phyloP scores from a whole-genome alignment of 2,888 invertebrate species.

The Habroteleia sp. region DNA sequence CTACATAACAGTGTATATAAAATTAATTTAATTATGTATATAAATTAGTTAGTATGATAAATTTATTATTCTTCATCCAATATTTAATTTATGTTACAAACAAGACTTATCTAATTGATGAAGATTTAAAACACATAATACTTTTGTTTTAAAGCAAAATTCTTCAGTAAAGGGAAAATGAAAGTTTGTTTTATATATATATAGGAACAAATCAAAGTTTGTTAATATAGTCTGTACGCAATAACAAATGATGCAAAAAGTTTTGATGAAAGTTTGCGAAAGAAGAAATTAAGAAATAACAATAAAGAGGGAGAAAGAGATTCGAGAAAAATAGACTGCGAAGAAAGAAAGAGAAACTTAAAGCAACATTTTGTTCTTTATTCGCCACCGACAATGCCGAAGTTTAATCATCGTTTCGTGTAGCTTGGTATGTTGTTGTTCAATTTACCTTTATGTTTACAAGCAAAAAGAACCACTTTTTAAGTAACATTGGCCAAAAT shows the following conservation, averaged over 20 bases:
- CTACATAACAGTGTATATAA: too few relatives aligned
- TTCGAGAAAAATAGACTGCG: neutral
- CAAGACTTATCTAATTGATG: too few relatives aligned
- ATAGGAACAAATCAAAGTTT: slow-evolving; percentile 34
- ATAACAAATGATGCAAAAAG: slow-evolving; percentile 33
- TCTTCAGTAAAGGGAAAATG: too few relatives aligned
- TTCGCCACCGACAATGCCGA: slow-evolving; percentile 14
- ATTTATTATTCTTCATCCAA: too few relatives aligned
- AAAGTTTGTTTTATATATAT: too few relatives aligned
- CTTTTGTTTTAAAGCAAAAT: too few relatives aligned
- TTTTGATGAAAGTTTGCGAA: slow-evolving; percentile 11
- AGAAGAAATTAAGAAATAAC: slow-evolving; percentile 28
- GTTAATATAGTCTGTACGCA: slow-evolving; percentile 18
- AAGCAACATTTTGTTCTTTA: slow-evolving; percentile 14
- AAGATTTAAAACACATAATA: too few relatives aligned
- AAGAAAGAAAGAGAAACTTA: neutral
- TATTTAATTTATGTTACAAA: too few relatives aligned
- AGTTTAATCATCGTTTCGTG: slow-evolving; percentile 32
- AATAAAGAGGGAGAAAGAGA: slow-evolving; percentile 2
- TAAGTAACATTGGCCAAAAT: too few relatives aligned
- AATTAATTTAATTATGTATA: too few relatives aligned
- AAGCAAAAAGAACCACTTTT: slow-evolving; percentile 24
- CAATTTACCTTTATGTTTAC: slow-evolving; percentile 16
- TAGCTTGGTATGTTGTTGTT: slow-evolving; percentile 8
- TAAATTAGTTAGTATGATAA: too few relatives aligned